Evolutionary conservation across 2,113 vertebrate genomes (phyloP).

Genomic region (Mustela nigripes): DNA sequence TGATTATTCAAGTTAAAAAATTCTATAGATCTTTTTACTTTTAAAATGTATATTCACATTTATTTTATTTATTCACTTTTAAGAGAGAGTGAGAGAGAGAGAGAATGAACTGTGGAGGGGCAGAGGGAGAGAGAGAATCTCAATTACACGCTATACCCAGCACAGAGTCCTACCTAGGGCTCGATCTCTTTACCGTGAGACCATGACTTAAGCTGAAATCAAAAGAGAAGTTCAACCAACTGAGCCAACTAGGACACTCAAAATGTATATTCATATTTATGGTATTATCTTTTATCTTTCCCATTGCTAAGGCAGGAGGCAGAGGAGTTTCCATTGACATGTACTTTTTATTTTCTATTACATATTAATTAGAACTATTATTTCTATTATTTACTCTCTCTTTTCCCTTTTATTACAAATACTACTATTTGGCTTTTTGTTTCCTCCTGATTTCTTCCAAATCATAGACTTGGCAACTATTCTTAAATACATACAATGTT

Average conservation of each 20-base stretch:
- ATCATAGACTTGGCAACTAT: neutral
- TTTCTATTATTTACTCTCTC: neutral
- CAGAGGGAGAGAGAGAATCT: neutral
- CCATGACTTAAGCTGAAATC: neutral
- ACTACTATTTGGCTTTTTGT: neutral
- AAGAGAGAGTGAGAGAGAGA: neutral
- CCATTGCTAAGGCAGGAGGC: accelerated
- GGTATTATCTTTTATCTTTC: neutral
- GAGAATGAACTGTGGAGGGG: neutral
- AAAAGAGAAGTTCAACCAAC: neutral
- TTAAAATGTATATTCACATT: neutral
- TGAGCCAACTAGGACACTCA: neutral
- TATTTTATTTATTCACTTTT: neutral
- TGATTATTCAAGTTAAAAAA: neutral
- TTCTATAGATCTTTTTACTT: neutral
- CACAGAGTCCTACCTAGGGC: neutral
- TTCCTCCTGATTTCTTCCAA: neutral
- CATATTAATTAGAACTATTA: neutral
- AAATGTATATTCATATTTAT: neutral
- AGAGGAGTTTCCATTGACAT: neutral
- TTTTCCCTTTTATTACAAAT: neutral
- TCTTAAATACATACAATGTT: neutral
- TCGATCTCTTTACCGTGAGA: neutral
- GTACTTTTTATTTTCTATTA: neutral
- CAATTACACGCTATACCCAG: neutral